These are phyloP conservation scores for Stegodyphus mimosarum DNA, from an alignment of 1,140 invertebrate species.

Conservation along the genomic window DNA sequence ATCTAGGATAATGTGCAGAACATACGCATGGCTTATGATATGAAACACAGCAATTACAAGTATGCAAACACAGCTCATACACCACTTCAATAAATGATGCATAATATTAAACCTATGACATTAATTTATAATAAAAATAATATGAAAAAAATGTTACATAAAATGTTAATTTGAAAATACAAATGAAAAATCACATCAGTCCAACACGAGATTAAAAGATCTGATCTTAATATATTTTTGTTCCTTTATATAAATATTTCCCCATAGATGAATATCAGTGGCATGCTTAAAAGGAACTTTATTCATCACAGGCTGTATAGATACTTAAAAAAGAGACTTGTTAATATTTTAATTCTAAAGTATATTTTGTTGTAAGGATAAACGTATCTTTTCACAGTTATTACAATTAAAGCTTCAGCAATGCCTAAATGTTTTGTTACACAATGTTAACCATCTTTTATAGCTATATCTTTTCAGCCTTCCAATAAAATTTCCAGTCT, in stretches of 20 bases:
- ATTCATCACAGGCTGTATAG: conserved; percentile 52
- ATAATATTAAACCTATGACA: conserved; percentile 22
- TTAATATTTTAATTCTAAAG: neutral
- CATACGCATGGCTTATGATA: conserved; percentile 48
- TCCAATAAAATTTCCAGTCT: too few relatives aligned
- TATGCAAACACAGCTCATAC: conserved; percentile 49
- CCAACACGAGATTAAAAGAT: conserved; percentile 5
- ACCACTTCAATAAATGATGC: conserved; percentile 11
- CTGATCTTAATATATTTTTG: conserved; percentile 19
- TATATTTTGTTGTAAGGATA: too few relatives aligned
- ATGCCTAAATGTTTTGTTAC: too few relatives aligned
- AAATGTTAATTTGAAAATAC: conserved; percentile 19
- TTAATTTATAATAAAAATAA: neutral
- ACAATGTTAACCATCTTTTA: too few relatives aligned
- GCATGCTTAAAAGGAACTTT: conserved; percentile 46
- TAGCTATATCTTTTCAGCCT: too few relatives aligned
- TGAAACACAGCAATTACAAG: conserved; percentile 50
- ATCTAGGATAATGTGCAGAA: conserved; percentile 42
- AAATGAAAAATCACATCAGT: conserved; percentile 25
- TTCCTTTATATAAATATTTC: conserved; percentile 31
- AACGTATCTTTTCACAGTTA: too few relatives aligned
- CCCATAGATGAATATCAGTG: conserved; percentile 2
- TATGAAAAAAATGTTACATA: conserved; percentile 36
- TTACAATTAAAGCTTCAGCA: too few relatives aligned
- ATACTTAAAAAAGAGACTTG: too few relatives aligned